Base-by-base conservation (phyloP, 2,113 vertebrate species). In the Craseonycteris thonglongyai region DNA sequence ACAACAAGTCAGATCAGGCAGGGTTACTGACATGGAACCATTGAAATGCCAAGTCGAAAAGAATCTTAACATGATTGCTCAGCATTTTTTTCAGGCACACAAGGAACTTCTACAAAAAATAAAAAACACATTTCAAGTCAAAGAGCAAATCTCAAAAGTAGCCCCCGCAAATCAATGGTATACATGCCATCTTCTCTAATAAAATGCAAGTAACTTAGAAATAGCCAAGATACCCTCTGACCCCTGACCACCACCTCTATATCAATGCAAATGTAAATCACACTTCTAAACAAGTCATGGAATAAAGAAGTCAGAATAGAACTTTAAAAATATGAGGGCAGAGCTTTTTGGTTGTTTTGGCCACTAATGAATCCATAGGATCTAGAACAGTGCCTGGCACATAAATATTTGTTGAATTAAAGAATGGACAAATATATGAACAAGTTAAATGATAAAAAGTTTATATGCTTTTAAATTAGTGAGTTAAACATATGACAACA, bases 111-210 rank as follows among this genome's bases (percentile, higher is more conserved):
- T 35, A 88, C n/a, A 63, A 19, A 59, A 76, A 66, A 59, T 28
- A 84, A 68, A 28, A 78, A 74, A 59, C 10, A 83, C 28, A 92
- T 79, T 84, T 35, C 54, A 69, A 58, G 47, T 93, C 88, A 93
- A 75, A 94, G 95, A 65, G 35, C 28, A 92, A 92, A 96, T 69
- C 71, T 92, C 71, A 33, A 84, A 92, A 75, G n/a, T 22, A 83
- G 35, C 30, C 30, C 28, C 38, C 35, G 28, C n/a, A 90, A 92
- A 76, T 81, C 58, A 69, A 33, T 45, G 80, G 80, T 12, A 80
- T 49, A 58, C 11, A 66, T 35, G 30, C 76, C 69, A 90, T n/a
- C 47, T 30, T 85, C 80, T 84, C 69, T 69, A 79, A 96, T 54
- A 76, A 92, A 94, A 94, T 40, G 47, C 63, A 76, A 91, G 68